These are phyloP conservation scores for Geopemphigus sp. DNA, from an alignment of 1,140 invertebrate species.

Conservation along the genomic window DNA sequence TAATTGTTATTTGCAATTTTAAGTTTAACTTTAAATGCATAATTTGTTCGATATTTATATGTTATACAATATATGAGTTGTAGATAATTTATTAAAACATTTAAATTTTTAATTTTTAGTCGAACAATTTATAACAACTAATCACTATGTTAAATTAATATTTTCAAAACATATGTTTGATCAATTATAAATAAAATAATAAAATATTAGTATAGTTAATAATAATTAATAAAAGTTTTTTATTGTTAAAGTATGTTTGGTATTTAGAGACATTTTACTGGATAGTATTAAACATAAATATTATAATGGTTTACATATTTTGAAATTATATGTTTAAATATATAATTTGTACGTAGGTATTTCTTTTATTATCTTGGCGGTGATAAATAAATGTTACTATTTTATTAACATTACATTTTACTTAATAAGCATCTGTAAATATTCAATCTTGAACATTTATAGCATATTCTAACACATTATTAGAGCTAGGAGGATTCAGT, in stretches of 20 bases:
- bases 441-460: not conserved
- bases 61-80: too few relatives aligned
- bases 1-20: too few relatives aligned
- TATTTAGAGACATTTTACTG: not conserved
- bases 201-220: too few relatives aligned
- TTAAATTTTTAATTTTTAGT: too few relatives aligned
- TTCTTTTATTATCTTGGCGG: not conserved
- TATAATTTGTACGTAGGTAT: not conserved
- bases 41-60: too few relatives aligned
- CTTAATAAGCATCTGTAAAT: not conserved
- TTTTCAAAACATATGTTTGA: too few relatives aligned
- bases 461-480: not conserved
- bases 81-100: too few relatives aligned
- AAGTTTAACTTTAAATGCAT: too few relatives aligned
- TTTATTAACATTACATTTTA: not conserved
- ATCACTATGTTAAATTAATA: too few relatives aligned
- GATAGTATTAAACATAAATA: too few relatives aligned
- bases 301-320: not conserved
- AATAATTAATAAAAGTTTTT: not conserved
- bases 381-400: not conserved
- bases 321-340: not conserved
- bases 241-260: not conserved
- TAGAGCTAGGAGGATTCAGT: slow-evolving; percentile 43
- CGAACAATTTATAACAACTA: too few relatives aligned
- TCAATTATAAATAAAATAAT: too few relatives aligned